phyloP scores from a whole-genome alignment of 2,113 vertebrate species.

The Regulus satrapa region DNA sequence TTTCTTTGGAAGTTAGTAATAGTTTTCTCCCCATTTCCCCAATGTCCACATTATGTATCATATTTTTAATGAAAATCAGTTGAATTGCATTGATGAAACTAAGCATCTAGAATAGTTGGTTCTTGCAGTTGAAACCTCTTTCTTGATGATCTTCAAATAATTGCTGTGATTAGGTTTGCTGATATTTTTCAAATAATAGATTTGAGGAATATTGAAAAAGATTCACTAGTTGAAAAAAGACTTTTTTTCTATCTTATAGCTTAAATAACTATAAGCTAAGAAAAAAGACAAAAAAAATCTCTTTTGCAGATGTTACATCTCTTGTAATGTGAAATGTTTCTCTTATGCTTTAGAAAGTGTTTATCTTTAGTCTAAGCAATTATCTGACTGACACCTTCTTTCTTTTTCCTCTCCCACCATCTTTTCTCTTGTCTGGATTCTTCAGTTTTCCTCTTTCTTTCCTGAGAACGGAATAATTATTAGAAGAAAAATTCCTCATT shows the following conservation, averaged over 20 bases:
- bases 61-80: neutral
- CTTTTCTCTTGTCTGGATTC: neutral
- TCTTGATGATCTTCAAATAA: neutral
- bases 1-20: neutral
- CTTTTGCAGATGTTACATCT: neutral
- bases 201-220: neutral
- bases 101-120: neutral
- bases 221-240: neutral
- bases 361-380: slow-evolving; percentile 8
- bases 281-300: neutral
- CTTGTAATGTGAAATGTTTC: neutral
- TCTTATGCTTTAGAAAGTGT: neutral
- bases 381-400: neutral
- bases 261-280: neutral
- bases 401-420: neutral
- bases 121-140: neutral
- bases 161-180: neutral
- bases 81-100: neutral
- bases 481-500: neutral
- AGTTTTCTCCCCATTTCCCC: neutral
- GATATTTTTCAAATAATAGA: neutral
- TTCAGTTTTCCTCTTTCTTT: neutral
- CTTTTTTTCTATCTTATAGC: neutral
- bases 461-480: neutral
- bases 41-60: neutral